Evolutionary conservation across 1,140 invertebrate species (phyloP), one percentile per base, ranked within the genome.

Genomic region (Ostrea edulis): DNA sequence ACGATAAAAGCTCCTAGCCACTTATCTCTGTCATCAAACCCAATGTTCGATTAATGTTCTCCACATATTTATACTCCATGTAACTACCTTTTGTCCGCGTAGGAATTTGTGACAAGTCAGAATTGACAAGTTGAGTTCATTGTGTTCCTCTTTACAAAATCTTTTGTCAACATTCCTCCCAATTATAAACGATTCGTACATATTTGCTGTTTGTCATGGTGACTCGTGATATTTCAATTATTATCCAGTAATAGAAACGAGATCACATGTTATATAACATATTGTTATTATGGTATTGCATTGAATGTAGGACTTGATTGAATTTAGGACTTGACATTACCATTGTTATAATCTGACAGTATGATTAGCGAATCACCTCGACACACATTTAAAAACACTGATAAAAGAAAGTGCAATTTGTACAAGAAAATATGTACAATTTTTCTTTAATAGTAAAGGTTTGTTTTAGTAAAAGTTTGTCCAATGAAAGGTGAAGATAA

Each of bases 61-160:
- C 17, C n/a, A 62, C 58, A 62, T 62, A 62, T 62, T 62, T 62
- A 62, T 62, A 14, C n/a, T 20, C n/a, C 12, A 62, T 62, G 58
- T 62, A 62, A 62, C 58, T 62, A 62, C 58, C 58, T 14, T 62
- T 62, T 62, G 58, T 62, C 58, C n/a, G 58, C 12, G 14, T 62
- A 20, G 58, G 58, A 62, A 62, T 62, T 62, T 62, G 58, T 62
- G 58, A 62, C 58, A 12, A 62, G 58, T n/a, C 58, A 2, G 17
- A 62, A 62, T 62, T 62, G 58, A 62, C 58, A 62, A 62, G 58
- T 62, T 62, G 58, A 62, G 58, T 62, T 62, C 58, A 62, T 62
- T 62, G 58, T 62, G 58, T 12, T 14, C 58, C 58, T 62, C 58
- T 62, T 62, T n/a, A 62, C 58, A 17, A 62, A 62, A 62, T 62